phyloP scores from a whole-genome alignment of 2,888 invertebrate genomes.

The Plagodis dolabraria region DNA sequence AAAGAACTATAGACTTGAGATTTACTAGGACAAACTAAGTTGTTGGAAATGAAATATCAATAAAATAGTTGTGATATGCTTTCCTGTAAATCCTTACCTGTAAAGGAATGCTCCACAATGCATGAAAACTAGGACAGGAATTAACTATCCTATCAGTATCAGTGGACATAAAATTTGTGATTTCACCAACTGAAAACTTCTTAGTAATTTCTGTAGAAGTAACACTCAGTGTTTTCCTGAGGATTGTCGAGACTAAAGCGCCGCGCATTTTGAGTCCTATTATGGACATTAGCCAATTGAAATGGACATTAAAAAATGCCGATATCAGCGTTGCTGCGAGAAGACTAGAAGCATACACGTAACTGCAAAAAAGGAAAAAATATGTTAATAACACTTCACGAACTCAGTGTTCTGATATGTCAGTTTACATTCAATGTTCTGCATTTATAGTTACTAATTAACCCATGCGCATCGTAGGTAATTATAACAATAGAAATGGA shows the following conservation, averaged over 20 bases:
- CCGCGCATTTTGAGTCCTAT: constrained; percentile 95
- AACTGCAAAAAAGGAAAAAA: constrained; percentile 53
- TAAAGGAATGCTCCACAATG: constrained; percentile 98
- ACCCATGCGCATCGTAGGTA: too few relatives aligned
- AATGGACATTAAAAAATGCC: constrained; percentile 93
- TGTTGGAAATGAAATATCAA: too few relatives aligned
- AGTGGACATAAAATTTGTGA: constrained; percentile 98
- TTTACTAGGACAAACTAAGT: too few relatives aligned
- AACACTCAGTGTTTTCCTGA: constrained; percentile 85
- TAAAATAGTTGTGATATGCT: background rate
- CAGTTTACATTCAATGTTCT: too few relatives aligned
- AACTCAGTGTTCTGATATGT: too few relatives aligned
- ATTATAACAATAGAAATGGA: too few relatives aligned
- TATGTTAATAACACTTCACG: background rate
- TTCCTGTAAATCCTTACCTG: constrained; percentile 86
- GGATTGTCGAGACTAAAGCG: constrained; percentile 90
- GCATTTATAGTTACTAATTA: too few relatives aligned
- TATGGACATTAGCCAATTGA: constrained; percentile 93
- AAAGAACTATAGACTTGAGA: too few relatives aligned
- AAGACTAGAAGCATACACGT: constrained; percentile 71
- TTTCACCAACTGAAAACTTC: constrained; percentile 90
- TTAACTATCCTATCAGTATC: constrained; percentile 98
- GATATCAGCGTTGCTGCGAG: constrained; percentile 78
- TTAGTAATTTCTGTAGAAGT: constrained; percentile 76
- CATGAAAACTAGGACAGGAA: constrained; percentile 98